A percentile compares a stretch with the other conserved stretches of the same genome.
Conservation (phyloP, 2,888 invertebrate species). For the Nyleta sp. region DNA sequence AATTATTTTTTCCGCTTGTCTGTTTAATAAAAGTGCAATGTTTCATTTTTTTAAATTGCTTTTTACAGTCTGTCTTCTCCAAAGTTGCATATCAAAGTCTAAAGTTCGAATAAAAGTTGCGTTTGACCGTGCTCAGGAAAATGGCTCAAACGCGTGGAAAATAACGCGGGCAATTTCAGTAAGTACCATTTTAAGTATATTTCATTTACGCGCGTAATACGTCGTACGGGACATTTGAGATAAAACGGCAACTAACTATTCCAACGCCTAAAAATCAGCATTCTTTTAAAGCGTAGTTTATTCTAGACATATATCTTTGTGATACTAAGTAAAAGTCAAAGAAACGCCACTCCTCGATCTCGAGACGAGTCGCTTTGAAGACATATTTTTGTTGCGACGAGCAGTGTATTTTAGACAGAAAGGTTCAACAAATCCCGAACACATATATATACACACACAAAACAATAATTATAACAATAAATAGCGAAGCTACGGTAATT, state of each 20-base stretch:
- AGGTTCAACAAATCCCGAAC: neutral
- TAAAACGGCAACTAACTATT: too few species aligned
- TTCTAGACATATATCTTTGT: conserved; percentile 77
- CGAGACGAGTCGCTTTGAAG: conserved; percentile 68
- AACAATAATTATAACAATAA: conserved; percentile 41
- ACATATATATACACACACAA: neutral
- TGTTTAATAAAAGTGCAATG: too few species aligned
- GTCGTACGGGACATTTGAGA: too few species aligned
- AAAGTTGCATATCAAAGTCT: conserved; percentile 12
- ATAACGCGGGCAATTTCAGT: neutral
- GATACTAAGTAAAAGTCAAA: conserved; percentile 73
- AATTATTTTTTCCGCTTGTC: too few species aligned
- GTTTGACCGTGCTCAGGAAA: neutral
- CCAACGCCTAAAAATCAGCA: conserved; percentile 49
- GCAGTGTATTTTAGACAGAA: conserved; percentile 46
- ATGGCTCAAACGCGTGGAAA: too few species aligned
- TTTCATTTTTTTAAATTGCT: too few species aligned
- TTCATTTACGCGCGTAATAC: too few species aligned
- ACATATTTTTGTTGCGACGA: conserved; percentile 60
- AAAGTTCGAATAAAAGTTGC: conserved; percentile 15
- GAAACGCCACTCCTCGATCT: conserved; percentile 71
- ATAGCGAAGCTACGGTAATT: conserved; percentile 63
- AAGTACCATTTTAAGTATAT: conserved; percentile 16
- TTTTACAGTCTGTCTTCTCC: neutral
- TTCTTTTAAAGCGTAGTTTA: conserved; percentile 51